A percentile compares a stretch with the other conserved stretches of the same genome.
phyloP scores from a whole-genome alignment of 2,797 vertebrate genomes.

The Denticeps clupeoides region DNA sequence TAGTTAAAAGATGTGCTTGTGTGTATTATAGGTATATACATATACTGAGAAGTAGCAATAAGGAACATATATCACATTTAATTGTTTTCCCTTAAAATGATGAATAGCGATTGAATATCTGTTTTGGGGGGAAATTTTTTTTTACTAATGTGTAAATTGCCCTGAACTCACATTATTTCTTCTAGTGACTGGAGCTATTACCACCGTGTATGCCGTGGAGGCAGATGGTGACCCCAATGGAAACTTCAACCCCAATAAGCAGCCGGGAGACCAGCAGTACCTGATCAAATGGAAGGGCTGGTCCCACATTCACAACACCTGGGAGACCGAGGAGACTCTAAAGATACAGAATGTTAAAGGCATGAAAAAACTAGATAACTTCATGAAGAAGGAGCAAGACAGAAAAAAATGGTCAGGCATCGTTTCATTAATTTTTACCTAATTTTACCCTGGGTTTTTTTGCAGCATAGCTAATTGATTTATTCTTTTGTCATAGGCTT shows the following conservation, averaged over 20 bases:
- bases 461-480: neutral
- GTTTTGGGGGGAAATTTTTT: too few species aligned
- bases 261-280: slow-evolving; percentile 81
- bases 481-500: slow-evolving; percentile 57
- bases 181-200: slow-evolving; percentile 87
- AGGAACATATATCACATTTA: too few species aligned
- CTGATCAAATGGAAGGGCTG: slow-evolving; percentile 98
- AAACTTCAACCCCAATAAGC: slow-evolving; percentile 74
- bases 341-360: slow-evolving; percentile 94
- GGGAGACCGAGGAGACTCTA: slow-evolving; percentile 94
- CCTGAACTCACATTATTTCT: too few species aligned
- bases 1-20: too few species aligned
- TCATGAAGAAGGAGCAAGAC: slow-evolving; percentile 95
- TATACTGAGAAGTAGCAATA: too few species aligned
- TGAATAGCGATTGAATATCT: too few species aligned
- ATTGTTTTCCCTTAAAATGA: too few species aligned
- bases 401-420: slow-evolving; percentile 78
- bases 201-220: slow-evolving; percentile 92
- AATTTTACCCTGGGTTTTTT: too few species aligned
- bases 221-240: slow-evolving; percentile 89
- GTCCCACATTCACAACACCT: slow-evolving; percentile 98
- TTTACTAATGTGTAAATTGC: too few species aligned
- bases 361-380: slow-evolving; percentile 98
- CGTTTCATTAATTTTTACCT: neutral
- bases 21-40: too few species aligned